Conservation (phyloP, 1,140 invertebrate species). For the Drosophila sturtevanti region DNA sequence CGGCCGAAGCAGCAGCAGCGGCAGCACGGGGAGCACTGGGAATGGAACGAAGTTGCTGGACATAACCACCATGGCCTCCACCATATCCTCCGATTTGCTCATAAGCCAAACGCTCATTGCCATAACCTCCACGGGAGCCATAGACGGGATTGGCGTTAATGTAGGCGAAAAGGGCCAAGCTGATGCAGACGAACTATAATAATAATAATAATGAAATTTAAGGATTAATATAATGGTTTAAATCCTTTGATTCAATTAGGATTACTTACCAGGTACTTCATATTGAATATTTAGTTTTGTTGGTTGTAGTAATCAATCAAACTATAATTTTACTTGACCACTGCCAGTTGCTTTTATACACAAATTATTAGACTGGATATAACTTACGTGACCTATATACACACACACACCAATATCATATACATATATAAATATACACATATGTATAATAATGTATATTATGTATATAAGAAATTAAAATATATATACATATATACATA, state of each 20-base stretch:
- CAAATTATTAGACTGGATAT: conserved; percentile 48
- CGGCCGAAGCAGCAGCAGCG: conserved; percentile 42
- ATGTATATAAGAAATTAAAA: neutral
- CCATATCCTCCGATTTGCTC: conserved; percentile 24
- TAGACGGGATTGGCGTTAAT: conserved; percentile 50
- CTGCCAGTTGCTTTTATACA: conserved; percentile 61
- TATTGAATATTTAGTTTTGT: conserved; percentile 72
- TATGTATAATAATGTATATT: too few relatives aligned
- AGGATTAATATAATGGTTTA: conserved; percentile 41
- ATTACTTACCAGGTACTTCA: conserved; percentile 77
- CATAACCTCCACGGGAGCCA: conserved; percentile 24
- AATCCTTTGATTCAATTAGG: neutral
- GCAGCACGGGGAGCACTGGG: conserved; percentile 32
- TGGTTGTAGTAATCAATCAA: conserved; percentile 76
- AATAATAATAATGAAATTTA: neutral
- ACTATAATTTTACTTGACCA: conserved; percentile 65
- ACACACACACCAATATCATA: neutral
- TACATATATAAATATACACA: conserved; percentile 17
- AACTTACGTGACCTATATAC: conserved; percentile 68
- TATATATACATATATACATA: conserved; percentile 19
- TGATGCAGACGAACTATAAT: conserved; percentile 50
- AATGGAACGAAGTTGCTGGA: conserved; percentile 23
- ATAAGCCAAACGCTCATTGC: conserved; percentile 37
- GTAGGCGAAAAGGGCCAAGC: conserved; percentile 58
- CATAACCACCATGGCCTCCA: conserved; percentile 14